These are phyloP conservation scores for Drosophila ananassae DNA, from an alignment of 1,140 invertebrate species.

Conservation along the genomic window DNA sequence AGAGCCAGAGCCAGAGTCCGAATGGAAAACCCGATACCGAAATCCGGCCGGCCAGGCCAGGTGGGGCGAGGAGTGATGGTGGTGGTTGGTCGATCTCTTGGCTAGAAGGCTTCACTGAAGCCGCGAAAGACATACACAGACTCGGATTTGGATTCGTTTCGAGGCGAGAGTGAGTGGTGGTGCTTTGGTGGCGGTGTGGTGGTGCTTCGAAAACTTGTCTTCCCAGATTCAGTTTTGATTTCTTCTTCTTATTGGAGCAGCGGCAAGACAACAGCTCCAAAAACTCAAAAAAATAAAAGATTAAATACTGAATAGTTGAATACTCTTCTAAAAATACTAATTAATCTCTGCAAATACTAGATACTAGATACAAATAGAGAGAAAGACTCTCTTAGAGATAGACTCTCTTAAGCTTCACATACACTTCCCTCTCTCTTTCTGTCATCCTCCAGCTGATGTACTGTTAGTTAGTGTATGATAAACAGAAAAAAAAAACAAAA, in stretches of 20 bases:
- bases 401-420: no score
- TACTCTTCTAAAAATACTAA: slow-evolving; percentile 1
- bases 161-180: slow-evolving; percentile 40
- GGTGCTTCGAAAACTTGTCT: slow-evolving; percentile 72
- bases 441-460: no score
- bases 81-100: slow-evolving; percentile 6
- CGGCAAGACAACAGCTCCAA: slow-evolving; percentile 28
- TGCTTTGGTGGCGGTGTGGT: slow-evolving; percentile 1
- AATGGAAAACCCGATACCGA: no score
- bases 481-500: slow-evolving; percentile 25
- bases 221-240: slow-evolving; percentile 78
- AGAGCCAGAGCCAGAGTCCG: no score
- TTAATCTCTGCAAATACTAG: no score
- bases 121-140: slow-evolving; percentile 30
- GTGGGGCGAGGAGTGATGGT: slow-evolving; percentile 12
- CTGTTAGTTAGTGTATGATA: slow-evolving; percentile 2
- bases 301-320: not conserved
- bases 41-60: slow-evolving; percentile 36
- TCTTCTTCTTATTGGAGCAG: slow-evolving; percentile 75
- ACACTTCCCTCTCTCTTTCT: no score
- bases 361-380: no score
- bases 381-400: no score
- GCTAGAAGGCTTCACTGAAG: slow-evolving; percentile 37
- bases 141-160: slow-evolving; percentile 24
- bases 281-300: slow-evolving; percentile 12